Evolutionary conservation across 2,797 vertebrate species (phyloP), one percentile per base, ranked within the genome.

Genomic region (Centropyge bicolor): DNA sequence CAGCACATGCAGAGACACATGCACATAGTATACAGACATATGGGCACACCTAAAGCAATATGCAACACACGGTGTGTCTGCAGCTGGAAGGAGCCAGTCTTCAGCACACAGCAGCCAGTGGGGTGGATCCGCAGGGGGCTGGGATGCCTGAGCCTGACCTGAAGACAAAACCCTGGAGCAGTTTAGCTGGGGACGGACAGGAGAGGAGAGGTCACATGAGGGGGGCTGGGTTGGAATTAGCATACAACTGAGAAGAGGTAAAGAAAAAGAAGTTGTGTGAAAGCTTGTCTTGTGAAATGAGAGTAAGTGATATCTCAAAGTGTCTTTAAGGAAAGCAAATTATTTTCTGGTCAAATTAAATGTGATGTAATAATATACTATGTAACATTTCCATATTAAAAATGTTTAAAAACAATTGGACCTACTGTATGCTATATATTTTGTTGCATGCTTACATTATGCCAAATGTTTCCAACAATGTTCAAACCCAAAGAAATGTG

Each of bases 21-120:
- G 70, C 59, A 74, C 40, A 63, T 48, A 78, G 27, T 68, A 70
- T 67, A 51, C 61, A 84, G 63, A 76, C 68, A 67, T 64, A 74
- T 54, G 56, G 68, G 35, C 89, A 52, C 82, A 96, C 96, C 95
- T 96, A 90, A 96, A 96, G 68, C 93, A 95, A 85, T 96, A 96
- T 8, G 93, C 94, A 67, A 96, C 86, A 89, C 95, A 96, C 4
- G 70, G 80, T 45, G 41, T 45, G 36, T 78, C 80, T 68, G 46
- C 72, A 63, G 64, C 78, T 55, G 92, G 93, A 74, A 95, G 83
- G 70, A 93, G 90, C 93, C 95, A 95, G 85, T 92, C 89, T 69
- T 94, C 93, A 1, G 93, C 90, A 81, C 95, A 96, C 73, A 96
- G 88, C 74, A 91, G 76, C 92, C 94, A 95, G 14, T 38, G 86